Evolutionary conservation across 2,797 vertebrate genomes (phyloP).

Genomic region (Platyrinchus mystaceus): DNA sequence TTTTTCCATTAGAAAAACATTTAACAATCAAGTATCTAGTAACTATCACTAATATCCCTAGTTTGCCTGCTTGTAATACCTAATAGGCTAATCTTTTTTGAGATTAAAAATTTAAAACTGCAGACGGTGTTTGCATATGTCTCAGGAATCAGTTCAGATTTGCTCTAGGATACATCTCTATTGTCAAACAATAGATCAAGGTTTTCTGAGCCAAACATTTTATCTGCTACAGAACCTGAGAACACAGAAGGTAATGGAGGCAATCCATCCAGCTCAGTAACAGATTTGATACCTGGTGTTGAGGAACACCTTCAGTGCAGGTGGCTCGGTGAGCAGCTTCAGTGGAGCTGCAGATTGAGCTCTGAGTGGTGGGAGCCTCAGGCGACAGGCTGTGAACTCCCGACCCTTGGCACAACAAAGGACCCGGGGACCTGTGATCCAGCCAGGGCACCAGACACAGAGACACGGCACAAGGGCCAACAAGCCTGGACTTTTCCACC

Average conservation of each 20-base stretch:
- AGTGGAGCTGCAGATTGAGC: neutral
- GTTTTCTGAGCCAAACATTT: neutral
- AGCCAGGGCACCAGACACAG: neutral
- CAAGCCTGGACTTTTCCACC: fast-evolving
- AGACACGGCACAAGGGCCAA: neutral
- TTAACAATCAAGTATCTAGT: neutral
- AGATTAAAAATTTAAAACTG: neutral
- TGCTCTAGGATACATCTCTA: neutral
- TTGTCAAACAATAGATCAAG: neutral
- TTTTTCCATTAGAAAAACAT: neutral
- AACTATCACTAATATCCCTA: neutral
- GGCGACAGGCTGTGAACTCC: neutral
- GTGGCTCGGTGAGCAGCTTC: neutral
- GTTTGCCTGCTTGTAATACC: neutral
- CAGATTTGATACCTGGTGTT: fast-evolving
- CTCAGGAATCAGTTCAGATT: neutral
- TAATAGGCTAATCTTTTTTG: neutral
- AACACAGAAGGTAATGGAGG: too few species aligned
- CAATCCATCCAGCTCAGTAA: neutral
- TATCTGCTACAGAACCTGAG: neutral
- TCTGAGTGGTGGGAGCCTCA: neutral
- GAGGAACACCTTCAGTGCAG: neutral
- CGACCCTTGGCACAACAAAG: neutral
- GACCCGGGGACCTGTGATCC: neutral
- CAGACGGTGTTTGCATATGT: neutral